Evolutionary conservation across 2,113 vertebrate species (phyloP).

Genomic region (Channa argus): DNA sequence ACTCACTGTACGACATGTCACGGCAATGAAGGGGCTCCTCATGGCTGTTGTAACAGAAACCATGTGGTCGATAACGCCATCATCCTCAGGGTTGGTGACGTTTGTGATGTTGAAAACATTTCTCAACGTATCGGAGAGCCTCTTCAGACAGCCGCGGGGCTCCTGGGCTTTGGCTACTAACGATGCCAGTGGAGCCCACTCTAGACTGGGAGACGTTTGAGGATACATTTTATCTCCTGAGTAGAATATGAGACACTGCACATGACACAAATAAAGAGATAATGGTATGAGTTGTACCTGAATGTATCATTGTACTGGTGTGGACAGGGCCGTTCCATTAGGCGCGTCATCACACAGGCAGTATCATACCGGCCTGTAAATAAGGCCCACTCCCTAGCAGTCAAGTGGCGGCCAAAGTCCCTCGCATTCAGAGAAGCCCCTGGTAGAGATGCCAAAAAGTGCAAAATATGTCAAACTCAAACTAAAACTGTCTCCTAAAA

Average conservation of each 20-base stretch:
- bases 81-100: constrained; percentile 85
- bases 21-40: constrained; percentile 88
- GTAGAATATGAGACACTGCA: not conserved
- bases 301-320: constrained; percentile 87
- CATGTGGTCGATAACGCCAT: constrained; percentile 93
- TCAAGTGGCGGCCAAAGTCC: constrained; percentile 89
- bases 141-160: constrained; percentile 89
- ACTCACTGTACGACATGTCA: constrained; percentile 90
- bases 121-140: constrained; percentile 84
- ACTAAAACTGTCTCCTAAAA: too few species aligned
- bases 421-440: constrained; percentile 89
- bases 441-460: constrained; percentile 54
- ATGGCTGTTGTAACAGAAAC: constrained; percentile 91
- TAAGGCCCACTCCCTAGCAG: constrained; percentile 92
- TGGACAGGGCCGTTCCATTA: constrained; percentile 88
- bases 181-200: constrained; percentile 88
- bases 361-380: constrained; percentile 92
- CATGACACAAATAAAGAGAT: not conserved
- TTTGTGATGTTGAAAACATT: constrained; percentile 82
- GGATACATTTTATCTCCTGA: too few species aligned
- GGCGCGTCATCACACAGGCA: constrained; percentile 86
- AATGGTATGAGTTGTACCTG: constrained; percentile 54
- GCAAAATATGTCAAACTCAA: not conserved
- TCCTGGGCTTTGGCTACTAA: constrained; percentile 83
- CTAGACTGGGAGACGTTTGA: constrained; percentile 71